Base-by-base conservation (phyloP, 2,888 invertebrate species). In the Macrophya alboannulata region DNA sequence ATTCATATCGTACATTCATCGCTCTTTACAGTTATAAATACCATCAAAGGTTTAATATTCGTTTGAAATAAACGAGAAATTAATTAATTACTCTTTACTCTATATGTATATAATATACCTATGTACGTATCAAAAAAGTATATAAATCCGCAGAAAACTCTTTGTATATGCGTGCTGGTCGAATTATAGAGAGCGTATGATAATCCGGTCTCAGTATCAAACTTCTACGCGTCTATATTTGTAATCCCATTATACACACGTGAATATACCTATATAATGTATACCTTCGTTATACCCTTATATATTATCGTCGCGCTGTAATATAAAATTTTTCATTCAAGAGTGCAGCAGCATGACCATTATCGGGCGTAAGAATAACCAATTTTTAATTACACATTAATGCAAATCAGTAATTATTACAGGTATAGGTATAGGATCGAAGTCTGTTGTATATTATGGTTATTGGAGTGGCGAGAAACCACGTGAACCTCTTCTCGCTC, bases 301-400 rank as follows among this genome's bases (percentile, higher is more conserved):
- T 31, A 31, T 31, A 31, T 31, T 31, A 31, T 31, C 31, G 31
- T 68, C 68, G 31, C 68, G 68, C 17, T 1, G 25, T n/a, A 12
- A 31, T 37, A 31, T 68, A 55, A 55, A 55, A 55, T n/a, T 55
- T 1, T 55, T 8, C 17, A 55, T 55, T 55, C 0, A 6, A 55
- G n/a, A 51, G 51, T n/a, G 51, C 51, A 17, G 65, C 65, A 65
- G 4, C 65, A 10, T 12, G 31, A 10, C 4, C 68, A 12, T 2
- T 25, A n/a, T n/a, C n/a, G n/a, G n/a, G n/a, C n/a, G 21, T 17
- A 4, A 37, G 68, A 68, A 68, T 68, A 68, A 31, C 15, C 31
- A 31, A 72, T 72, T 72, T 72, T 72, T 72, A 72, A 72, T 72
- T 21, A 45, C 37, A 43, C n/a, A 37, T 72, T 72, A 72, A 72